Evolutionary conservation across 2,888 invertebrate species (phyloP).

Genomic region (Tribolium freemani): DNA sequence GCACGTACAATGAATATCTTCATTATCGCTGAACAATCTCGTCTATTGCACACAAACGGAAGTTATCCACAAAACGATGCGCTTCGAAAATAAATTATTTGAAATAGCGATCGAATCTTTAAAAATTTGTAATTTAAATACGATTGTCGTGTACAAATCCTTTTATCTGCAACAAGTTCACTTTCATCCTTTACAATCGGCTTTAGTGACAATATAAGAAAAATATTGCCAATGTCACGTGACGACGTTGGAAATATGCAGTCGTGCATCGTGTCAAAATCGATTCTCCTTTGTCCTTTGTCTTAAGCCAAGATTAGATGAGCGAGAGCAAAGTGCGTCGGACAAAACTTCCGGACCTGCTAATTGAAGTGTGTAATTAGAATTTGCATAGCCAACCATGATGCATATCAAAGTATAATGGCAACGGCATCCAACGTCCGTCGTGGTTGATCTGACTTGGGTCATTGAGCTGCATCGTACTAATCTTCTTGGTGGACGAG

Average conservation of each 20-base stretch:
- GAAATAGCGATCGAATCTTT: constrained; percentile 5
- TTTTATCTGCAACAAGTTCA: constrained; percentile 9
- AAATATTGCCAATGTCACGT: background rate
- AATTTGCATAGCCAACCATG: constrained; percentile 59
- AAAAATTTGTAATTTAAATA: constrained; percentile 24
- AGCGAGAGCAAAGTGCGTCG: constrained; percentile 28
- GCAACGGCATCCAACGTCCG: constrained; percentile 49
- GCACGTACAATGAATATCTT: constrained; percentile 2
- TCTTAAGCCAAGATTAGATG: constrained; percentile 8
- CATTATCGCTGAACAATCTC: background rate
- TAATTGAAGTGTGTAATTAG: constrained; percentile 61
- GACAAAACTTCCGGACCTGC: constrained; percentile 51
- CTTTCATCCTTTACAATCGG: constrained; percentile 15
- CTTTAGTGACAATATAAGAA: background rate
- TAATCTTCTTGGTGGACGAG: constrained; percentile 36
- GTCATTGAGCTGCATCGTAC: constrained; percentile 54
- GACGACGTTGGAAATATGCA: constrained; percentile 13
- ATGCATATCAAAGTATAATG: constrained; percentile 58
- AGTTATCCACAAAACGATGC: background rate
- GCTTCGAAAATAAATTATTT: background rate
- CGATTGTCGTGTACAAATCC: constrained; percentile 13
- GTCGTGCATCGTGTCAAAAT: constrained; percentile 17
- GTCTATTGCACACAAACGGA: background rate
- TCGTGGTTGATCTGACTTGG: constrained; percentile 55
- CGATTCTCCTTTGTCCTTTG: background rate